Percentiles rank a stretch among this genome's conserved stretches.
These are phyloP conservation scores for Conistra vaccinii DNA, from an alignment of 2,888 invertebrate species.

Conservation along the genomic window DNA sequence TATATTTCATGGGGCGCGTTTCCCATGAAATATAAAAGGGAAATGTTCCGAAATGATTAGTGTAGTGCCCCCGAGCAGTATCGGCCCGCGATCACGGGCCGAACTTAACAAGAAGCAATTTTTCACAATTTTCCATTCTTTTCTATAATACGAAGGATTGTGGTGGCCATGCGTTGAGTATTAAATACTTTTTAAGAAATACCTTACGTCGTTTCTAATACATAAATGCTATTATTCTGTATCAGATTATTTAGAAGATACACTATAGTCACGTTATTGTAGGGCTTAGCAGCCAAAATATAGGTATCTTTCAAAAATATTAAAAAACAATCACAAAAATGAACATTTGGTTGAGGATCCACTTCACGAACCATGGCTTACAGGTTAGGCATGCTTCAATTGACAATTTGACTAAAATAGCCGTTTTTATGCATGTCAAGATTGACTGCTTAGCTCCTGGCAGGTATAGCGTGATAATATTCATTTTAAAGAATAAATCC, in stretches of 20 bases:
- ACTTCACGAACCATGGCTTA: too few species aligned
- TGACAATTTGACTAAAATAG: too few species aligned
- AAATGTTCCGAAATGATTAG: slow-evolving; percentile 70
- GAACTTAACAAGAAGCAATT: slow-evolving; percentile 79
- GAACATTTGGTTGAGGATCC: too few species aligned
- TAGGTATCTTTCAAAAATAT: too few species aligned
- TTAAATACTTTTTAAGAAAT: not conserved
- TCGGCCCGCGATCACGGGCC: slow-evolving; percentile 65
- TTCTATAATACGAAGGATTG: slow-evolving; percentile 67
- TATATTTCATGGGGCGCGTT: slow-evolving; percentile 55
- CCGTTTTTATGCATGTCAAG: too few species aligned
- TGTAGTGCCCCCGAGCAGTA: slow-evolving; percentile 61
- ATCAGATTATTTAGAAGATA: not conserved
- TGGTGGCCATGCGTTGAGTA: slow-evolving; percentile 54
- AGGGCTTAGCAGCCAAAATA: too few species aligned
- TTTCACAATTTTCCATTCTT: slow-evolving; percentile 79
- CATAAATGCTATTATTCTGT: not conserved
- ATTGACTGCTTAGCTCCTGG: too few species aligned
- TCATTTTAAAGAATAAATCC: too few species aligned
- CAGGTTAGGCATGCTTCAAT: too few species aligned
- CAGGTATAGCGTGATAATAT: too few species aligned
- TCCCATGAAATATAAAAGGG: slow-evolving; percentile 62
- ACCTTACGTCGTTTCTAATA: not conserved
- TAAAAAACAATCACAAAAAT: too few species aligned
- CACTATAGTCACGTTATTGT: not conserved